Evolutionary conservation across 2,797 vertebrate species (phyloP).

Genomic region (Poecilia picta): DNA sequence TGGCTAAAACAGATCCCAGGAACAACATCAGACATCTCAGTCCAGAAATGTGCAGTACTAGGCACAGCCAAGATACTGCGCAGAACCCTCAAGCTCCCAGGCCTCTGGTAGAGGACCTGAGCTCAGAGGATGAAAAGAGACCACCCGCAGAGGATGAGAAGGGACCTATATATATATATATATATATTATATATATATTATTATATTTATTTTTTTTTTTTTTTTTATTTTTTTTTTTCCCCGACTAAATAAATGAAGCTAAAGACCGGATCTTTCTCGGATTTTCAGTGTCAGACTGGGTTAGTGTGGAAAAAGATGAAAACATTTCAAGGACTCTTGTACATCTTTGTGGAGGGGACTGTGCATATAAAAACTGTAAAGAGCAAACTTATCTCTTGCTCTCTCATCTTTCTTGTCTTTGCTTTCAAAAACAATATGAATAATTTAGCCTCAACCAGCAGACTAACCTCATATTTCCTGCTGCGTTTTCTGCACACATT

Average conservation of each 20-base stretch:
- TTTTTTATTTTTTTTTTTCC: too few species aligned
- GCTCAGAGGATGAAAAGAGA: too few species aligned
- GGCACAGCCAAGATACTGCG: too few species aligned
- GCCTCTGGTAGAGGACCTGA: too few species aligned
- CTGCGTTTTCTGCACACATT: conserved; percentile 19
- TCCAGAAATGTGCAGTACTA: too few species aligned
- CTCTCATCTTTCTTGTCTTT: background rate
- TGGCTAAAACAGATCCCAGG: too few species aligned
- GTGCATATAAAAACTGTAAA: background rate
- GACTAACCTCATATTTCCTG: conserved; percentile 9
- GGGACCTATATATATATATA: too few species aligned
- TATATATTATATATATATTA: too few species aligned
- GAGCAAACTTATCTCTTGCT: background rate
- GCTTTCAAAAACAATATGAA: conserved; percentile 1
- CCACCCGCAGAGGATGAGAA: too few species aligned
- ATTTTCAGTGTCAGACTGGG: background rate
- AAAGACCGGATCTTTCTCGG: background rate
- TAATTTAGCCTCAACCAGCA: background rate
- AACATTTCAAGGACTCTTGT: background rate
- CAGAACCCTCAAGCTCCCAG: too few species aligned
- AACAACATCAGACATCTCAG: too few species aligned
- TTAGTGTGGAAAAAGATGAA: background rate
- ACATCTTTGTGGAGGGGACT: background rate
- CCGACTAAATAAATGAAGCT: background rate
- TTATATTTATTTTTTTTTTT: too few species aligned